Conservation (phyloP, 35 echinoderm and acorn worm genomes). For the Ophiothrix spiculata region DNA sequence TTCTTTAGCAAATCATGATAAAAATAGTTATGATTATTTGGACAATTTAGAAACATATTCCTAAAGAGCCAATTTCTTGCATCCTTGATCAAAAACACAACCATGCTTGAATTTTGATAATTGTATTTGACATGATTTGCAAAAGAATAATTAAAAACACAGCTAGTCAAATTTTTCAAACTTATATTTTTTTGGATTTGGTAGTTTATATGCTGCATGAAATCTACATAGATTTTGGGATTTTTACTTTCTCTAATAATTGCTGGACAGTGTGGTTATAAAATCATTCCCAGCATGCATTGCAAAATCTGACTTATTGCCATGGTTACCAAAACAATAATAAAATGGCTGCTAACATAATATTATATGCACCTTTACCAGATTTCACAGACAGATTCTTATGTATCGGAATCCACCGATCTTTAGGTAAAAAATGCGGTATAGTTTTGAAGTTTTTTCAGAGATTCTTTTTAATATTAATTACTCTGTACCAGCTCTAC, state of each 20-base stretch:
- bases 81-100: too few relatives aligned
- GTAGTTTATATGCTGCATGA: background rate
- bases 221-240: background rate
- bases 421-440: background rate
- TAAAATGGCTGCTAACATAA: background rate
- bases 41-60: too few relatives aligned
- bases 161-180: too few relatives aligned
- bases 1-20: too few relatives aligned
- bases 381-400: background rate
- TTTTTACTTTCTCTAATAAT: background rate
- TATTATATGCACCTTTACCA: background rate
- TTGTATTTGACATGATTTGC: too few relatives aligned
- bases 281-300: slow-evolving; percentile 3
- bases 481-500: too few relatives aligned
- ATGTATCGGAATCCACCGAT: background rate
- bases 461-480: too few relatives aligned
- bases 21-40: too few relatives aligned
- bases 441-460: background rate
- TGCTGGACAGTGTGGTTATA: background rate
- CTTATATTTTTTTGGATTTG: background rate
- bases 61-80: too few relatives aligned
- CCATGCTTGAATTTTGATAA: too few relatives aligned
- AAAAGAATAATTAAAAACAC: too few relatives aligned
- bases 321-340: background rate
- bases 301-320: background rate